Evolutionary conservation across 1,140 invertebrate species (phyloP).

Genomic region (Leucophenga varia): DNA sequence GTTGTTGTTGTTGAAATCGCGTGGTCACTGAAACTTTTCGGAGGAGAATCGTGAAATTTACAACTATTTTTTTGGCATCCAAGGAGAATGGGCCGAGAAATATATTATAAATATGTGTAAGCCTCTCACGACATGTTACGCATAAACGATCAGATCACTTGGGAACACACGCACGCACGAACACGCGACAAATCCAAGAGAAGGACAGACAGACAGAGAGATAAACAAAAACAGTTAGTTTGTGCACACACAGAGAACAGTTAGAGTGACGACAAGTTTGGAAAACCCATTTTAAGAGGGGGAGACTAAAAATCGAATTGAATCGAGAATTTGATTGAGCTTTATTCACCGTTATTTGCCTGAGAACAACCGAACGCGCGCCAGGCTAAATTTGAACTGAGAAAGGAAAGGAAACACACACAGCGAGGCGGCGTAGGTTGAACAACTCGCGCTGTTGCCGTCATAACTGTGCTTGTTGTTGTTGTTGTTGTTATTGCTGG

Average conservation of each 20-base stretch:
- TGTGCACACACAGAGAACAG: background rate
- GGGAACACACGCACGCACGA: background rate
- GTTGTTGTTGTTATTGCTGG: slow-evolving; percentile 11
- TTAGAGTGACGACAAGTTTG: slow-evolving; percentile 1
- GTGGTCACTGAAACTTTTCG: slow-evolving; percentile 22
- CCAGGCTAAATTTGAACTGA: slow-evolving; percentile 42
- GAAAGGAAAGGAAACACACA: slow-evolving; percentile 12
- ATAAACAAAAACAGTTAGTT: slow-evolving; percentile 1
- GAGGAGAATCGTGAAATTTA: background rate
- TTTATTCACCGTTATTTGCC: slow-evolving; percentile 14
- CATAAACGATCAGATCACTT: slow-evolving; percentile 26
- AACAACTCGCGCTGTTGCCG: background rate
- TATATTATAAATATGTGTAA: too few relatives aligned
- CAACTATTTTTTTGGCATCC: slow-evolving; percentile 1
- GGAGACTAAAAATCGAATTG: slow-evolving; percentile 11
- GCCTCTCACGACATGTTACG: slow-evolving; percentile 10
- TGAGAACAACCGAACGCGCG: slow-evolving; percentile 36
- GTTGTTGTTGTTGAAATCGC: slow-evolving; percentile 15
- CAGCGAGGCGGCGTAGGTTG: slow-evolving; percentile 5
- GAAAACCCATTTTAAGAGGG: too few relatives aligned
- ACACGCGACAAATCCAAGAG: background rate
- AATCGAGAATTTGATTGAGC: slow-evolving; percentile 5
- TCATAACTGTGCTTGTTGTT: slow-evolving; percentile 5
- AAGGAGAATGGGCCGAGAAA: too few relatives aligned
- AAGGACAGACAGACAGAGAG: too few relatives aligned